A percentile compares a stretch with the other conserved stretches of the same genome.
Conservation (phyloP, 2,888 invertebrate genomes). For the Mimachlamys varia region DNA sequence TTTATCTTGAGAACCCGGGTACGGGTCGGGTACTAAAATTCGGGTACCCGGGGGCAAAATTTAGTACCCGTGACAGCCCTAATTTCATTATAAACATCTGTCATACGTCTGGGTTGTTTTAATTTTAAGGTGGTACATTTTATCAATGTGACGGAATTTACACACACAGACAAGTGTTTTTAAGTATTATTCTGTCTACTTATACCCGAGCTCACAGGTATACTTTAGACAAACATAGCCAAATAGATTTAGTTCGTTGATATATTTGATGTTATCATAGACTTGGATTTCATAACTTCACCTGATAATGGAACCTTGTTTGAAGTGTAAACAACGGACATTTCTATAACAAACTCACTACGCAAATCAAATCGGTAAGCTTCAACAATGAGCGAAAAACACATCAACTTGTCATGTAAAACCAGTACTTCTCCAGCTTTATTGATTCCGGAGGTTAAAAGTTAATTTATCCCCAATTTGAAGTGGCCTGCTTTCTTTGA, state of each 20-base stretch:
- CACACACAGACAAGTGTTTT: neutral
- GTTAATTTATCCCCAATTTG: neutral
- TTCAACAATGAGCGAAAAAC: neutral
- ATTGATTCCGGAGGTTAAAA: neutral
- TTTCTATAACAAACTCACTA: neutral
- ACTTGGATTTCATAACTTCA: neutral
- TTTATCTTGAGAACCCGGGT: too few species aligned
- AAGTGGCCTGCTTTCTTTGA: neutral
- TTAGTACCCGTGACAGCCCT: too few species aligned
- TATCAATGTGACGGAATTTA: neutral
- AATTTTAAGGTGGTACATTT: too few species aligned
- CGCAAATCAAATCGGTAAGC: neutral
- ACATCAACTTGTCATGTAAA: neutral
- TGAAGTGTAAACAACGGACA: constrained; percentile 5
- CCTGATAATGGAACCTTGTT: neutral
- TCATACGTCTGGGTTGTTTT: too few species aligned
- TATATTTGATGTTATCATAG: constrained; percentile 5
- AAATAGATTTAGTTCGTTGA: neutral
- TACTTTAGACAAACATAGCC: too few species aligned
- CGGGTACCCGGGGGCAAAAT: too few species aligned
- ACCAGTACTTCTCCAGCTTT: neutral
- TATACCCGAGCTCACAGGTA: neutral
- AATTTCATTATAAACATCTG: too few species aligned
- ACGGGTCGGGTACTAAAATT: too few species aligned
- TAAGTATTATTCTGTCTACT: neutral